phyloP scores from a whole-genome alignment of 2,888 invertebrate genomes.

The Pherbina coryleti region DNA sequence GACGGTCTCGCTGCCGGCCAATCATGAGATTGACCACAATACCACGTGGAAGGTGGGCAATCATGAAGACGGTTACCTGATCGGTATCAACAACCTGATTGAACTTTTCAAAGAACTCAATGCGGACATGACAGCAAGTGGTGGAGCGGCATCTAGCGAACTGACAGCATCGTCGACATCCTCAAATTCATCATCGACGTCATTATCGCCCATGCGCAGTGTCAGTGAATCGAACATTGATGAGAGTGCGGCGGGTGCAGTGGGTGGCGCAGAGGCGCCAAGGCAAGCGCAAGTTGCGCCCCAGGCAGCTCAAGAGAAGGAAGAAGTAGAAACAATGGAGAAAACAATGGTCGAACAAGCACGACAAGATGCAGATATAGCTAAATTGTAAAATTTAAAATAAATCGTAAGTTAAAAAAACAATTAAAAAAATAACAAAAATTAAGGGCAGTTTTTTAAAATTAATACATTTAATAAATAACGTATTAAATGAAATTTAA shows the following conservation, averaged over 20 bases:
- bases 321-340: conserved; percentile 21
- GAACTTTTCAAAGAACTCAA: conserved; percentile 76
- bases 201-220: conserved; percentile 49
- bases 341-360: neutral
- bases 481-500: neutral
- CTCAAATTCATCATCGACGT: conserved; percentile 50
- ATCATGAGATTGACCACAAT: conserved; percentile 81
- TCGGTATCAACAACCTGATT: conserved; percentile 91
- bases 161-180: conserved; percentile 34
- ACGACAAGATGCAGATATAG: neutral
- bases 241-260: conserved; percentile 28
- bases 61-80: conserved; percentile 95
- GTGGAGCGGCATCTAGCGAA: conserved; percentile 17
- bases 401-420: neutral
- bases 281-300: neutral
- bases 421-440: neutral
- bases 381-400: no score
- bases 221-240: conserved; percentile 46
- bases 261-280: neutral
- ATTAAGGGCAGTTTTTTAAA: neutral
- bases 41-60: conserved; percentile 93
- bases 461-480: neutral
- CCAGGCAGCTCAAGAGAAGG: neutral
- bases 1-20: conserved; percentile 84
- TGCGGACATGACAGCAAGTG: conserved; percentile 39